phyloP scores from a whole-genome alignment of 2,113 vertebrate species.

The Indicator maculatus region DNA sequence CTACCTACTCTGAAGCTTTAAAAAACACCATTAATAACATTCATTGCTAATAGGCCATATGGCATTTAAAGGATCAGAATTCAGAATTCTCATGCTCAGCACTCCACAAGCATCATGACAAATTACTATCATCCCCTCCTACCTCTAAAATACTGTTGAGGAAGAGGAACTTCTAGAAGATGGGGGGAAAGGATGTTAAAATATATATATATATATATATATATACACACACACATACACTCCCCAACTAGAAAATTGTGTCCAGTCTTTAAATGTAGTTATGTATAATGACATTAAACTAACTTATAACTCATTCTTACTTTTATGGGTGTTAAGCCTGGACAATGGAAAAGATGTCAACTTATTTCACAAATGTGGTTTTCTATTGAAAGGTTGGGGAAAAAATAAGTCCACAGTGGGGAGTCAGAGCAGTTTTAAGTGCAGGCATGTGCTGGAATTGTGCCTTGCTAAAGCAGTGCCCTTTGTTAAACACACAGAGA shows the following conservation, averaged over 20 bases:
- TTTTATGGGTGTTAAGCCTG: background rate
- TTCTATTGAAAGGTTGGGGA: background rate
- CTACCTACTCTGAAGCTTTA: background rate
- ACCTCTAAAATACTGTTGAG: background rate
- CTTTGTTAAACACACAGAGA: background rate
- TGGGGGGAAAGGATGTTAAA: background rate
- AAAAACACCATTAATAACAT: background rate
- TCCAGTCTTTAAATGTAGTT: background rate
- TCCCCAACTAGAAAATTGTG: background rate
- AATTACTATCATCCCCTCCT: background rate
- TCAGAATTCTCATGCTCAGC: background rate
- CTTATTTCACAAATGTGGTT: background rate
- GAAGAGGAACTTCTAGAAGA: background rate
- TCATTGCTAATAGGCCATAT: background rate
- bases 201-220: too few species aligned
- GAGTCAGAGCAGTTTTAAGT: too few species aligned
- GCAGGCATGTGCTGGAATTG: background rate
- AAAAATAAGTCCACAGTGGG: background rate
- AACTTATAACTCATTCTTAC: background rate
- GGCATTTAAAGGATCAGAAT: background rate
- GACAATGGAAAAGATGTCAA: background rate
- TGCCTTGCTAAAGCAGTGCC: background rate
- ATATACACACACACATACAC: rapidly evolving
- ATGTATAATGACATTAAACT: background rate
- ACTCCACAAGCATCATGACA: background rate